These are phyloP conservation scores for Chaetodon auriga DNA, from an alignment of 2,113 vertebrate genomes.

Conservation along the genomic window DNA sequence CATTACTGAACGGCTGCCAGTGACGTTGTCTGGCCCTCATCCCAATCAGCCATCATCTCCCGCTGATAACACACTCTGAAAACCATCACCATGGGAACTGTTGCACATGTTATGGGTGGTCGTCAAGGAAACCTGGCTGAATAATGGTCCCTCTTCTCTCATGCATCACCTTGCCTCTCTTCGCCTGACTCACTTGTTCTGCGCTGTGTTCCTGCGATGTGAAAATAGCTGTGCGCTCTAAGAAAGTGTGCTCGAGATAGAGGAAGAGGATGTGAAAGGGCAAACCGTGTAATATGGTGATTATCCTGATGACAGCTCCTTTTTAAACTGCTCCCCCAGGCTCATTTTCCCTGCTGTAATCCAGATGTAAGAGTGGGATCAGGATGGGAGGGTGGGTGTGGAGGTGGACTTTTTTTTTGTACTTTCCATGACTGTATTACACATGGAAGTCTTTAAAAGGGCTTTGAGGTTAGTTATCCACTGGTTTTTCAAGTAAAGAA, in stretches of 20 bases:
- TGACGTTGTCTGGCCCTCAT: constrained; percentile 47
- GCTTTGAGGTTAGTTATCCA: background rate
- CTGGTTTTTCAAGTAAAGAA: background rate
- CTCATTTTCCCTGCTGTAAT: constrained; percentile 18
- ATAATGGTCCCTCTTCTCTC: constrained; percentile 56
- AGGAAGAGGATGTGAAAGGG: constrained; percentile 41
- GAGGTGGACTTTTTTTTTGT: constrained; percentile 20
- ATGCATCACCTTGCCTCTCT: constrained; percentile 29
- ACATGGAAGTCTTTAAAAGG: background rate
- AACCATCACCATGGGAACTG: constrained; percentile 85
- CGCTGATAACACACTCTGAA: constrained; percentile 59
- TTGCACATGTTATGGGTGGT: constrained; percentile 80
- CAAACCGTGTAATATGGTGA: constrained; percentile 47
- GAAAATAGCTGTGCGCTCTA: constrained; percentile 33
- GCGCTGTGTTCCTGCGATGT: constrained; percentile 36
- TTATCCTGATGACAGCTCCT: constrained; percentile 45
- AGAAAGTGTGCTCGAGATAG: constrained; percentile 9
- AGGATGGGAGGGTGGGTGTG: background rate
- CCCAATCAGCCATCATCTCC: constrained; percentile 72
- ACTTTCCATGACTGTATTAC: constrained; percentile 45
- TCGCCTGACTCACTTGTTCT: constrained; percentile 62
- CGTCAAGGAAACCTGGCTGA: constrained; percentile 79
- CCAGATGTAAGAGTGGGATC: constrained; percentile 42
- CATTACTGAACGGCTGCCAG: constrained; percentile 21
- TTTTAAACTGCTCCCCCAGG: constrained; percentile 34